Base-by-base conservation (phyloP, 2,113 vertebrate genomes). In the Mastomys natalensis region DNA sequence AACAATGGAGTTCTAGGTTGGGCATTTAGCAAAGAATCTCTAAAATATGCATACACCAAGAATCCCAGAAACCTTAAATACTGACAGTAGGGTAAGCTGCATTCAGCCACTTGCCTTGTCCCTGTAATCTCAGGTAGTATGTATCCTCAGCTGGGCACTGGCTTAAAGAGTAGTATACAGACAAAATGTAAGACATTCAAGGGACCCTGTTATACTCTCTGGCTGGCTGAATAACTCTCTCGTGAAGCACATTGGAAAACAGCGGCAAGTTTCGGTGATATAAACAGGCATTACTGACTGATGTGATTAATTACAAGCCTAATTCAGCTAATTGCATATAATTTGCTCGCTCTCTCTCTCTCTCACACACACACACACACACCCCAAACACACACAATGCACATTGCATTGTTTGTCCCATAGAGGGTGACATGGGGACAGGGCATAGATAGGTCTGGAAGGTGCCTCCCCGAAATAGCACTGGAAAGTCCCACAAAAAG, bases 1-100 rank as follows among this genome's bases (percentile, higher is more conserved):
- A 97, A 95, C 88, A 97, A 96, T 96, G 87, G 78, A 62, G 1
- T 97, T 98, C 96, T 95, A 78, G 90, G 55, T 89, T 80, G 78
- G 84, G 64, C 97, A 97, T 96, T 91, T 78, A 78, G 62, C n/a
- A 26, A 94, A 92, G 55, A 93, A 89, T 87, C 22, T 82, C 89
- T 91, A 62, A 48, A 45, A 68, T 81, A 91, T 11, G 2, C 78
- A 45, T 48, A 24, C 13, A 40, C 29, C 17, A 93, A 88, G 86
- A 85, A 58, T 55, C 84, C 53, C 40, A 37, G 74, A 24, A 58
- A 17, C 81, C n/a, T 37, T 34, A 70, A 48, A 31, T 12, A 45
- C 53, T 60, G 55, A 62, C 87, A 66, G 51, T 3, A 16, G 53
- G 55, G 70, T 76, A 95, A 21, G 85, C 53, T 93, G 68, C 70